A percentile compares a stretch with the other conserved stretches of the same genome.
phyloP scores from a whole-genome alignment of 2,113 vertebrate genomes.

The Myotis yumanensis region DNA sequence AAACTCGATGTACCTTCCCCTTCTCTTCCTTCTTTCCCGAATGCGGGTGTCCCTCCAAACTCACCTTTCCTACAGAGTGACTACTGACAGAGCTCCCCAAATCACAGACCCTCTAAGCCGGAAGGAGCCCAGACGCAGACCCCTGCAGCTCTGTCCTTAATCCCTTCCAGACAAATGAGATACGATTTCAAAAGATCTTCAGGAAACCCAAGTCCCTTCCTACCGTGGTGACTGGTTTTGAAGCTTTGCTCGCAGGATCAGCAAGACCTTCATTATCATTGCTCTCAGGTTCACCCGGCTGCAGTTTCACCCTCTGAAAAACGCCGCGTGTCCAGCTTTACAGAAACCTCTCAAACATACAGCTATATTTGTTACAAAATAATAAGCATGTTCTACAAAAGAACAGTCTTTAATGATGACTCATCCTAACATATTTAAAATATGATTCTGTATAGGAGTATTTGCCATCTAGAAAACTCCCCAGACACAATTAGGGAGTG shows the following conservation, averaged over 20 bases:
- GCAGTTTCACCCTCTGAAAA: background rate
- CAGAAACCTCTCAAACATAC: background rate
- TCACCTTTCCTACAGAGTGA: background rate
- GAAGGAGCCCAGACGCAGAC: background rate
- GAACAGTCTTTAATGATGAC: background rate
- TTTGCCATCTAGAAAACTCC: background rate
- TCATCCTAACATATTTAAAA: background rate
- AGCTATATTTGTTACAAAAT: background rate
- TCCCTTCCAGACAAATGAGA: slow-evolving; percentile 49
- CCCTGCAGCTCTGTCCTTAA: background rate
- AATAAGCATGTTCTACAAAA: background rate
- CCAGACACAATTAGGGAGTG: background rate
- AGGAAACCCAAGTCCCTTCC: slow-evolving; percentile 9
- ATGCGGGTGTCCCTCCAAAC: background rate
- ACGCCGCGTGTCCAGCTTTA: background rate
- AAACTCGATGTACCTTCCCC: background rate
- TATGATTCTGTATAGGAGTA: background rate
- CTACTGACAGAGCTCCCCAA: background rate
- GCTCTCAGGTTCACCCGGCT: background rate
- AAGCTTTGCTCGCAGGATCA: background rate
- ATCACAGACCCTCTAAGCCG: background rate
- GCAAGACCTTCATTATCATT: background rate
- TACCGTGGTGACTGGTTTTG: background rate
- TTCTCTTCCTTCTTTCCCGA: background rate
- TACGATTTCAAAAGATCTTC: slow-evolving; percentile 61